Conservation (phyloP, 1,140 invertebrate species). For the Idris sp. region DNA sequence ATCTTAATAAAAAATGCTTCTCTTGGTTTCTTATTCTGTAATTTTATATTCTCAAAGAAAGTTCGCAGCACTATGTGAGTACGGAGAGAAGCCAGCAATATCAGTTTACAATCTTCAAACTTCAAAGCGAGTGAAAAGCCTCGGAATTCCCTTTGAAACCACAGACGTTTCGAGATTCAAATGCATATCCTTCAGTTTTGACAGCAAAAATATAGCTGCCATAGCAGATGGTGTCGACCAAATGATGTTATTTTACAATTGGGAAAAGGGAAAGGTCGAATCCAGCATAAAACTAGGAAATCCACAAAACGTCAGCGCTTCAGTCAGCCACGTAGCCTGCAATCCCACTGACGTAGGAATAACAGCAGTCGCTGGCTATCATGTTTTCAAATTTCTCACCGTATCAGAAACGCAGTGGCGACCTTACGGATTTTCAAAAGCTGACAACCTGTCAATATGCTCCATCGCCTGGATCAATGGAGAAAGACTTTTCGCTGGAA, state of each 20-base stretch:
- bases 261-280: conserved; percentile 90
- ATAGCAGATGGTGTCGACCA: conserved; percentile 89
- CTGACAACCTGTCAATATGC: conserved; percentile 85
- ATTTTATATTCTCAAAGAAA: conserved; percentile 75
- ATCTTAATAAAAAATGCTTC: too few species aligned
- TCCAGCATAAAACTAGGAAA: conserved; percentile 85
- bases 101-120: conserved; percentile 83
- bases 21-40: too few species aligned
- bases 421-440: conserved; percentile 89
- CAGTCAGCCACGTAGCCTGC: conserved; percentile 80
- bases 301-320: conserved; percentile 79
- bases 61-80: conserved; percentile 78
- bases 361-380: conserved; percentile 85
- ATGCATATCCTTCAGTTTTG: conserved; percentile 86
- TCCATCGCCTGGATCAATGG: conserved; percentile 85
- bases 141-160: conserved; percentile 80
- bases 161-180: conserved; percentile 80
- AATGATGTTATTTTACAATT: conserved; percentile 88
- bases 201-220: conserved; percentile 87
- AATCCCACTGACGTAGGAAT: conserved; percentile 88
- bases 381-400: conserved; percentile 86
- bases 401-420: conserved; percentile 89
- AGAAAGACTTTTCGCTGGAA: conserved; percentile 87
- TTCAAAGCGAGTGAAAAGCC: conserved; percentile 81
- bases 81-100: conserved; percentile 80